Evolutionary conservation across 1,140 invertebrate species (phyloP), one percentile per base, ranked within the genome.

Genomic region (Aleiodes sp.): DNA sequence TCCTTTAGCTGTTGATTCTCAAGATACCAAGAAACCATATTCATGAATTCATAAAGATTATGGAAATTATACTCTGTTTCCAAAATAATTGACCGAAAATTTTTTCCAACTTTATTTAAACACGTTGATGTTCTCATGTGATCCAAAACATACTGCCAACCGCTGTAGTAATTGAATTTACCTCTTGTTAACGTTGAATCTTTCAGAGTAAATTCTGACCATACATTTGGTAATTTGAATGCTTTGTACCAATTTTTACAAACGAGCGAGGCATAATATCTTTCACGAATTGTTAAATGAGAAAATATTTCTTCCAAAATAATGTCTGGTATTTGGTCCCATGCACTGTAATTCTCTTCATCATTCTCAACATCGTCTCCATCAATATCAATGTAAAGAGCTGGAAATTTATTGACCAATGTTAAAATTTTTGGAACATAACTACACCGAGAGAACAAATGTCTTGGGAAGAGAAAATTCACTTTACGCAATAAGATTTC

Each of bases 1-100:
- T 82, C 80, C 26, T 86, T 80, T 0, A 64, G 73, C 0, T 70
- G 75, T 52, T 84, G 80, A 28, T 63, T 78, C 75, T 93, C 91
- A 1, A 88, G 88, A 71, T 91, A 94, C 88, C 91, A 94, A 2
- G 90, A 92, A 41, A 93, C 78, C 87, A 94, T 90, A 33, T 92
- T 93, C 90, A 94, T 93, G 75, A 95, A 95, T 80, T 95, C 93
- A 75, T 92, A 95, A 2, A 95, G 85, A 79, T 95, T 95, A 76
- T 92, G 92, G 72, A 95, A 94, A 80, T 94, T 94, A 24, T 88
- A 85, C 87, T 92, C 93, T 0, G 93, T 93, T 14, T 89, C 87
- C 66, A 96, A 91, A 9, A 92, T 87, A 3, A 96, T 80, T 9
- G 86, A 88, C 57, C 90, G 87, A 71, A 95, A 88, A 76, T 92